Evolutionary conservation across 1,140 invertebrate genomes (phyloP), one percentile per base, ranked within the genome.

Genomic region (Lerema accius): DNA sequence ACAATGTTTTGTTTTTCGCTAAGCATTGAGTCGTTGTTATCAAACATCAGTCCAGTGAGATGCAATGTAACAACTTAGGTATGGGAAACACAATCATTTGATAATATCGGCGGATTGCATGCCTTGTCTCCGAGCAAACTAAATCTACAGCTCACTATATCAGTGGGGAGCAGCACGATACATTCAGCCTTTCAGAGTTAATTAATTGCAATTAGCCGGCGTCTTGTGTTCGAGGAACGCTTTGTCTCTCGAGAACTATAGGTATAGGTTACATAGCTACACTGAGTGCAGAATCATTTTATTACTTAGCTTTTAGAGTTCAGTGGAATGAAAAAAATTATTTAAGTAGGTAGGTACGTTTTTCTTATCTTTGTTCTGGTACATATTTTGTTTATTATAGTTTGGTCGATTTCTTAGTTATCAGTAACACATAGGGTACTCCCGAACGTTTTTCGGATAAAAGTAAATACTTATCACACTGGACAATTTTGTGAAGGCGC

Each of bases 191-290:
- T 58, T 53, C 50, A 26, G 7, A 70, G 60, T 73, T 73, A 78
- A 78, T 73, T 73, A 78, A 75, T 78, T 69, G 68, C 73, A 76
- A 78, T 78, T 73, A 78, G 59, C 63, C 39, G 45, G 61, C 61
- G 68, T 61, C 73, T 78, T 78, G 72, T 71, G 68, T 64, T 43
- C 48, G 63, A 32, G 28, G 37, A 42, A 49, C 56, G 42, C 28
- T 40, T 48, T 53, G 55, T 62, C 65, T 67, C 59, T 13, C 15
- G 51, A 62, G 51, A 62, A 23, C n/a, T 26, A 39, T 48, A 26
- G 7, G 53, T 49, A 45, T 40, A 40, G 37, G 26, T 35, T 49
- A 45, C 6, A 10, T 42, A 40, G 9, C 2, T 23, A n/a, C 23
- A 10, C n/a, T n/a, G 19, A 46, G 9, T 11, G 26, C 46, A 13